Base-by-base conservation (phyloP, 2,797 vertebrate species). In the Chaetophractus vellerosus region DNA sequence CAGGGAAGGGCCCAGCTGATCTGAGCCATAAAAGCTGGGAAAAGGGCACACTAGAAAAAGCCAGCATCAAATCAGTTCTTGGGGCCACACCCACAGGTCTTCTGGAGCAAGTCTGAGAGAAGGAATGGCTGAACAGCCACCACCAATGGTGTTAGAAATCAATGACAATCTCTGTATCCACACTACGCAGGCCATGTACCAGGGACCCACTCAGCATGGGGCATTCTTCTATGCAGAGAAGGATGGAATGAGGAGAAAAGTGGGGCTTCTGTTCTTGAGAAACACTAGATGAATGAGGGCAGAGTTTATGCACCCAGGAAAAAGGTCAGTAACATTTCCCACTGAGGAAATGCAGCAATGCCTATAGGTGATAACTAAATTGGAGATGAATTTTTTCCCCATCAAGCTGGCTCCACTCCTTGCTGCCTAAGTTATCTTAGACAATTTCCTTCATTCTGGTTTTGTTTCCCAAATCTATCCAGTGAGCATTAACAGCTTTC, bases 381-480 rank as follows among this genome's bases (percentile, higher is more conserved):
- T 52, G 38, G 66, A 64, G 41, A 48, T 23, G 50, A 41, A 79
- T n/a, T 10, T 81, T 87, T 75, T 76, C 59, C 78, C 48, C 92
- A 57, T 90, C 52, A 85, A 83, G 41, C 3, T 14, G 50, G 45
- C 45, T 93, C 64, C 69, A 69, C 57, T 64, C 64, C 74, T 94
- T 48, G 31, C 63, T 88, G 74, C 69, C 50, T 72, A 92, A 92
- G 26, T 92, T 61, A 94, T 63, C 24, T 82, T 74, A 72, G 28
- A n/a, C 45, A 84, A 26, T 14, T 82, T 31, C 57, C 80, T 80
- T 88, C 86, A 69, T 79, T 66, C 14, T 48, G 80, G 59, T 57
- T 83, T 52, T 81, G 55, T 55, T 84, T 91, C 48, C 80, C 71
- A 66, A 55, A 88, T 66, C n/a, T 85, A 52, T 16, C 80, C 18